Base-by-base conservation (phyloP, 2,113 vertebrate species). In the Nyctereutes procyonoides region DNA sequence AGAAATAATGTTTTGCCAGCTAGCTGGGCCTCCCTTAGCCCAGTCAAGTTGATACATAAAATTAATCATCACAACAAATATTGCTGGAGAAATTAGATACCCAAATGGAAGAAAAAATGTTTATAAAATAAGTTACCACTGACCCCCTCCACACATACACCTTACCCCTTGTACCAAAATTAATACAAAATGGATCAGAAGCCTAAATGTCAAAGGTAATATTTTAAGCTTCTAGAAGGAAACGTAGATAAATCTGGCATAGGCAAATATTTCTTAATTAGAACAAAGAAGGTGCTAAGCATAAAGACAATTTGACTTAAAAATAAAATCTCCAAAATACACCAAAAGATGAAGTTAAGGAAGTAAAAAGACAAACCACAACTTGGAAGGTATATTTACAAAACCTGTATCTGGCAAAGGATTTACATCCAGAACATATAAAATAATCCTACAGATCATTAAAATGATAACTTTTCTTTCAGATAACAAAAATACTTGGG, bases 181-280 rank as follows among this genome's bases (percentile, higher is more conserved):
- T 83, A 95, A 88, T 92, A 69, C 0, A 35, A 82, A 74, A 87
- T 81, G 6, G 14, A 32, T 86, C 71, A 62, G 82, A 88, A 84
- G 53, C 13, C 10, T 88, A 53, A 88, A 83, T 11, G 60, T 62
- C 60, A 83, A 83, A 77, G 20, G n/a, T 87, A 88, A 53, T n/a
- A 15, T 58, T 94, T 94, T 48, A 53, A 58, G 0, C 3, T 87
- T 90, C 60, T 58, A 58, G 24, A 91, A 43, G 26, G 16, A 82
- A 87, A 69, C 26, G 55, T 15, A 55, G 53, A 62, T 1, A 88
- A 38, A 53, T 88, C 15, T 92, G 26, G 38, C 28, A 1, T n/a
- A 83, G 35, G 62, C 69, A 92, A 88, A 94, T 90, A 56, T 86
- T 60, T 92, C 3, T 76, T 92, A 93, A 38, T 89, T 30, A 88